phyloP scores from a whole-genome alignment of 1,140 invertebrate genomes.

The Manduca sexta region DNA sequence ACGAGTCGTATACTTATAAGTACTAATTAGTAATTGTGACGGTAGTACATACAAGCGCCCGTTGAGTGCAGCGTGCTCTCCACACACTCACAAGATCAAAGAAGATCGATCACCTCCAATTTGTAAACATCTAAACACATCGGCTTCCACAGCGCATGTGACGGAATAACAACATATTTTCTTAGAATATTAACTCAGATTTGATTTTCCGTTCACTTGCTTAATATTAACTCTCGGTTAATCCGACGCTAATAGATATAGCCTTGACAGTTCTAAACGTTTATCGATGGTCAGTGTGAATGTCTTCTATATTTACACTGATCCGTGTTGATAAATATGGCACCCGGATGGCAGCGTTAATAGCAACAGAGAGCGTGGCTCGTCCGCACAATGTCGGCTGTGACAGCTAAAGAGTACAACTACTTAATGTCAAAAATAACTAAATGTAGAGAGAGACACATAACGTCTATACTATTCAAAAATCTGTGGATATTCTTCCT shows the following conservation, averaged over 20 bases:
- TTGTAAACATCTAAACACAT: slow-evolving; percentile 18
- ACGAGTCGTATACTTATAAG: too few species aligned
- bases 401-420: too few species aligned
- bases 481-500: too few species aligned
- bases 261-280: slow-evolving; percentile 39
- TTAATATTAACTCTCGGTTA: slow-evolving; percentile 23
- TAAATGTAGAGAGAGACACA: too few species aligned
- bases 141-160: slow-evolving; percentile 13
- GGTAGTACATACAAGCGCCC: not conserved
- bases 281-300: slow-evolving; percentile 46
- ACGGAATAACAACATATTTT: slow-evolving; percentile 14
- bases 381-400: too few species aligned
- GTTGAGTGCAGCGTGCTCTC: slow-evolving; percentile 2
- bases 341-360: not conserved
- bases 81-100: slow-evolving; percentile 15
- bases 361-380: too few species aligned
- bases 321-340: not conserved
- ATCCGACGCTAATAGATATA: slow-evolving; percentile 29
- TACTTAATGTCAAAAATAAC: too few species aligned
- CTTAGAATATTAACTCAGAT: slow-evolving; percentile 2
- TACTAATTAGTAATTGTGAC: too few species aligned
- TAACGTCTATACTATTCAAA: too few species aligned
- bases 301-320: slow-evolving; percentile 35
- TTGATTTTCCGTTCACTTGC: slow-evolving; percentile 13
- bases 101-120: slow-evolving; percentile 14